A percentile compares a stretch with the other conserved stretches of the same genome.
phyloP scores from a whole-genome alignment of 2,888 invertebrate species.

The Xylocampa areola region DNA sequence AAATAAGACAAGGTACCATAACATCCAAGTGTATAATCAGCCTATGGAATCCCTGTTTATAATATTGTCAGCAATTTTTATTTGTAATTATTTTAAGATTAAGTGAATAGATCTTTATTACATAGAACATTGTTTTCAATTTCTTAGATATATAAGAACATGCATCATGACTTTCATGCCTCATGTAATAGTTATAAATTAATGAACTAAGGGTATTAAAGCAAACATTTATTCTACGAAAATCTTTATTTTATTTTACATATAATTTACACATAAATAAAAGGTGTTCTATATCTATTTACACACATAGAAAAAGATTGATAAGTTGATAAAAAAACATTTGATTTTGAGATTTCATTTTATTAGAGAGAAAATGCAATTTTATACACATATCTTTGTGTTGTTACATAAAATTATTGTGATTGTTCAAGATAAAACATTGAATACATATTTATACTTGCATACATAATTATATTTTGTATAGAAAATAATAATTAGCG shows the following conservation, averaged over 20 bases:
- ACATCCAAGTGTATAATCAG: neutral
- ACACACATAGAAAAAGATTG: conserved; percentile 78
- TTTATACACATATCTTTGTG: conserved; percentile 56
- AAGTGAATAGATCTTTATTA: conserved; percentile 6
- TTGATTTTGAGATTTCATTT: conserved; percentile 72
- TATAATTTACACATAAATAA: conserved; percentile 82
- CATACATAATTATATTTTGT: conserved; percentile 19
- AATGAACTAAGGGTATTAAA: conserved; percentile 59
- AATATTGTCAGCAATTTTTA: conserved; percentile 3
- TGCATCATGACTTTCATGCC: conserved; percentile 58
- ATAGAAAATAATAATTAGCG: conserved; percentile 34
- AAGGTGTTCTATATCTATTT: conserved; percentile 76
- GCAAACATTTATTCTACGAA: conserved; percentile 81
- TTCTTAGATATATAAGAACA: conserved; percentile 84
- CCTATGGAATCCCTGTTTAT: neutral
- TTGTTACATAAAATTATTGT: conserved; percentile 52
- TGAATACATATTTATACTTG: conserved; percentile 39
- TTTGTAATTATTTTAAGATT: neutral
- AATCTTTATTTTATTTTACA: conserved; percentile 88
- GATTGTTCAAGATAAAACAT: conserved; percentile 47
- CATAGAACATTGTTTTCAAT: conserved; percentile 37
- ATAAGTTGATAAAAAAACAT: conserved; percentile 66
- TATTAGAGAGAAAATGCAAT: conserved; percentile 59
- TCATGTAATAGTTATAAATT: conserved; percentile 35
- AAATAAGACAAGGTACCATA: too few species aligned